A percentile compares a stretch with the other conserved stretches of the same genome.
Evolutionary conservation across 2,113 vertebrate genomes (phyloP).

Genomic region (Colistium nudipinnis): DNA sequence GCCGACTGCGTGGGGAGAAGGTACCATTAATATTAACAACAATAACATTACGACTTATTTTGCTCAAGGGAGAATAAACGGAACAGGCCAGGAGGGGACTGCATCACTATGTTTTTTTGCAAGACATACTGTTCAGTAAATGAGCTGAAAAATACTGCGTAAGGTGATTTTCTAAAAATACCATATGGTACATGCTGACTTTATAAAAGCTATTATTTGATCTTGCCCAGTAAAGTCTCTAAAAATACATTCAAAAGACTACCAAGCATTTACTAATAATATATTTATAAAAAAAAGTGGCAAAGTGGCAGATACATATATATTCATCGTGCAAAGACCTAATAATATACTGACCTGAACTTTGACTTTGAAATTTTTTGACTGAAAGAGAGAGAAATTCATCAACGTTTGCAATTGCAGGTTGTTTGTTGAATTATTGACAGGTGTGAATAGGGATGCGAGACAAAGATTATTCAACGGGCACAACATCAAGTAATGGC

Average conservation of each 20-base stretch:
- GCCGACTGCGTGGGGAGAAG: conserved; percentile 84
- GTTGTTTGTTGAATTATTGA: neutral
- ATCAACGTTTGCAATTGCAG: conserved; percentile 35
- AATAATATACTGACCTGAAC: conserved; percentile 92
- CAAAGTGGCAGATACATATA: conserved; percentile 5
- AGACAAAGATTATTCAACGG: neutral
- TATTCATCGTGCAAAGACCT: conserved; percentile 16
- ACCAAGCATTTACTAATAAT: conserved; percentile 36
- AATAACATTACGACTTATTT: neutral
- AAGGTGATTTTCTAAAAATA: conserved; percentile 62
- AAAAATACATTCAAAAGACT: conserved; percentile 56
- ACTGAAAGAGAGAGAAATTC: conserved; percentile 83
- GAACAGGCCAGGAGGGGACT: conserved; percentile 23
- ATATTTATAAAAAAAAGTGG: conserved; percentile 29
- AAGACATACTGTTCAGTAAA: conserved; percentile 63
- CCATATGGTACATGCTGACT: conserved; percentile 70
- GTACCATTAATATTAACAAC: conserved; percentile 16
- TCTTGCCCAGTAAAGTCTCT: conserved; percentile 48
- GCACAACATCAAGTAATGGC: neutral
- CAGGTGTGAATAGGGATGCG: neutral
- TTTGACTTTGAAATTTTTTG: conserved; percentile 98
- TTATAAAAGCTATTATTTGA: conserved; percentile 63
- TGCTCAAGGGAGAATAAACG: neutral
- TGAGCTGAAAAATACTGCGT: conserved; percentile 61
- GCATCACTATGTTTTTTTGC: conserved; percentile 64